Base-by-base conservation (phyloP, 2,888 invertebrate genomes). In the Augochlorella aurata region DNA sequence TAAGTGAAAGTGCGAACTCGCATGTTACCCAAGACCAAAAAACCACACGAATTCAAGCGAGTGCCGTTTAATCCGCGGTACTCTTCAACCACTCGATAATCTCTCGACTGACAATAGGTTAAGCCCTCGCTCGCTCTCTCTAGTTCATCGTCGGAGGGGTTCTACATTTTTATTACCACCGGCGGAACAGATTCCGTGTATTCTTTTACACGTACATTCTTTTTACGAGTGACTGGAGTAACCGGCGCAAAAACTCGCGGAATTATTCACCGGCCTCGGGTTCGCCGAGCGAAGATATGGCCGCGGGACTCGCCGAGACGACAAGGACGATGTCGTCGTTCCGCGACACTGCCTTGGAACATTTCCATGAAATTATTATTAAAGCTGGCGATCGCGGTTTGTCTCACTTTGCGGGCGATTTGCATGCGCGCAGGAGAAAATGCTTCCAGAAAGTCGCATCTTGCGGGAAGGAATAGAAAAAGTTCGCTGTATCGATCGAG, bases 291-390 rank as follows among this genome's bases (percentile, higher is more conserved):
- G 69, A 74, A 83, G 71, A 83, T 83, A 81, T 67, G 85, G 79
- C 63, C 70, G 29, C 70, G 54, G n/a, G 77, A 70, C 66, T 49
- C 52, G 38, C 14, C 8, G 52, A 58, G 58, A 58, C 81, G 74
- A 80, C 76, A 69, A 75, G 77, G 81, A 71, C 74, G 74, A 77
- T 77, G 84, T 82, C 74, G 77, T 74, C 82, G 83, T 84, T 81
- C 50, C 74, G 44, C 68, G 74, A 44, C 74, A 67, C 54, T 86
- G 79, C 80, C 81, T 86, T 83, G 84, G 85, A 88, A 89, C 90
- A 90, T 90, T 91, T 92, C 87, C 92, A 92, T 91, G 90, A 91
- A 91, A 91, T 92, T 91, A 91, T 92, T 92, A 91, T 91, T 89
- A 90, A 89, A 88, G 89, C 87, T 84, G 83, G 66, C 78, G 74